Evolutionary conservation across 2,797 vertebrate genomes (phyloP).

Genomic region (Psittacula echo): DNA sequence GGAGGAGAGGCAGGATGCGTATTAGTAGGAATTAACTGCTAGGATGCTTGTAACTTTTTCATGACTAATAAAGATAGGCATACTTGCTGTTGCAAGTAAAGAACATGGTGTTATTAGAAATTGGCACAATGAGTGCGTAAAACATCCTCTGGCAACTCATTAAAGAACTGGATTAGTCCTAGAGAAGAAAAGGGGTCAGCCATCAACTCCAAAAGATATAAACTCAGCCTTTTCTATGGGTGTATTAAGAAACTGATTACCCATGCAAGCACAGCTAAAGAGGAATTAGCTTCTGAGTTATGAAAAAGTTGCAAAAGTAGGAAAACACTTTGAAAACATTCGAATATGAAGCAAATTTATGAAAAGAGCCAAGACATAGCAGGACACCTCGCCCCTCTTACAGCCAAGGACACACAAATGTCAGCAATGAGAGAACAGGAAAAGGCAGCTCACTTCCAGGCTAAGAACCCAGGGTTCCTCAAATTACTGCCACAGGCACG

Average conservation of each 20-base stretch:
- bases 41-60: conserved; percentile 34
- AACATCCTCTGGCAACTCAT: conserved; percentile 55
- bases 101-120: conserved; percentile 44
- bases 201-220: conserved; percentile 4
- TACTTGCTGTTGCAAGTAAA: conserved; percentile 60
- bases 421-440: not conserved
- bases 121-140: conserved; percentile 38
- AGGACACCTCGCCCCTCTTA: not conserved
- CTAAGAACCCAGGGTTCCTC: not conserved
- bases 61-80: conserved; percentile 53
- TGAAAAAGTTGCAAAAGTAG: not conserved
- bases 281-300: not conserved
- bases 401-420: not conserved
- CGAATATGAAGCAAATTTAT: not conserved
- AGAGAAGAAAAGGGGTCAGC: not conserved
- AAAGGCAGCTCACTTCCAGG: not conserved
- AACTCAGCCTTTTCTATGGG: conserved; percentile 6
- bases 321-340: not conserved
- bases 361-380: not conserved
- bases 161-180: conserved; percentile 45
- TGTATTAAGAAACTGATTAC: conserved; percentile 1
- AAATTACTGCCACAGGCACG: not conserved
- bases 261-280: not conserved
- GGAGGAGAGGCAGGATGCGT: not conserved
- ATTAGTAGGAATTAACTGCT: conserved; percentile 53